Evolutionary conservation across 2,113 vertebrate genomes (phyloP), one percentile per base, ranked within the genome.

Genomic region (Malurus alboscapulatus): DNA sequence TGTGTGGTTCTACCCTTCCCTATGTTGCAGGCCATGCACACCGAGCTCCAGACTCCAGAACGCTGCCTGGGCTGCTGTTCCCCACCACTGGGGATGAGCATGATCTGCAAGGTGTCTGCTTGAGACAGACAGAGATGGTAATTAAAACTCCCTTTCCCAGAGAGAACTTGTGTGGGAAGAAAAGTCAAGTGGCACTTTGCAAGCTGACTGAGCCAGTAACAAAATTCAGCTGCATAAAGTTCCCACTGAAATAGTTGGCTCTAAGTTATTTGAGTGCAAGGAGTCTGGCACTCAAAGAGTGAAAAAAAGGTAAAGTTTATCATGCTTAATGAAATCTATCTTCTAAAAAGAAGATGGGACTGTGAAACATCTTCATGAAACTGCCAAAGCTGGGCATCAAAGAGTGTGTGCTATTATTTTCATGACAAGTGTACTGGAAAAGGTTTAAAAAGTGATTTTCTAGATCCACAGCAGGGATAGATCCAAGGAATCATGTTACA

Each of bases 71-170:
- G 20, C 58, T 50, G 57, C 74, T 44, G 5, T 2, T 87, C 44
- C 44, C 15, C 61, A 29, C 20, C 0, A 0, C 36, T 50, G 36
- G 61, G 21, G 24, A 38, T 6, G 3, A 51, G 13, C 17, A 8
- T 1, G 2, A 34, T 50, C 53, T 42, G 26, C 48, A 59, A 32
- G 24, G 42, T 5, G 5, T 11, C 45, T 36, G 3, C 71, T 45
- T 4, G 26, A 74, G 53, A 14, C 26, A 12, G 8, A 6, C 38
- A 77, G 38, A 89, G 32, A 16, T 75, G 34, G 40, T 83, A 72
- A 44, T 16, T 29, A 82, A 50, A 87, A 42, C 8, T 57, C 13
- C n/a, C 10, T 73, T 80, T 61, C 36, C n/a, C 11, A 53, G 17
- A 83, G 54, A 81, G 88, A 83, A 32, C 19, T 22, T 26, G 7